Evolutionary conservation across 2,797 vertebrate genomes (phyloP).

Genomic region (Amazona ochrocephala): DNA sequence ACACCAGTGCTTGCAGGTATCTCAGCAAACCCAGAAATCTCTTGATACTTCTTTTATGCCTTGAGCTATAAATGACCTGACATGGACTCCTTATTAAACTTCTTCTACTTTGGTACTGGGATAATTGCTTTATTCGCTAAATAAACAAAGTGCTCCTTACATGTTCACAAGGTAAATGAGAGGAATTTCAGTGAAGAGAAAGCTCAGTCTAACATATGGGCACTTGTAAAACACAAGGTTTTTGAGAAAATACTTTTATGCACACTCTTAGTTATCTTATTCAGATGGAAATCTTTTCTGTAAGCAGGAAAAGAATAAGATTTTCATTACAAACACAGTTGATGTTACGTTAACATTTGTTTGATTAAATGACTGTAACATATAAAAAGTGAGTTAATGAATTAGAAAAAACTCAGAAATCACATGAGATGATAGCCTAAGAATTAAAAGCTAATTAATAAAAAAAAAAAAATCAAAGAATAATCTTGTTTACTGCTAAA

Average conservation of each 20-base stretch:
- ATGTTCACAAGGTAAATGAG: neutral
- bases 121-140: neutral
- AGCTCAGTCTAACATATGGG: neutral
- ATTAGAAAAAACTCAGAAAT: neutral
- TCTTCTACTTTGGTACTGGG: neutral
- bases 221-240: neutral
- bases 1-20: neutral
- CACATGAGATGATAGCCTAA: neutral
- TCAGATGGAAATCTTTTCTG: neutral
- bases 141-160: neutral
- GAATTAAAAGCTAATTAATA: neutral
- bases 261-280: neutral
- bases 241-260: neutral
- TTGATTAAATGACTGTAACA: neutral
- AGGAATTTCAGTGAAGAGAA: neutral
- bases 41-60: neutral
- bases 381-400: neutral
- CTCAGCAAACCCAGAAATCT: neutral
- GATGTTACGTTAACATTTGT: neutral
- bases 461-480: neutral
- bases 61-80: neutral
- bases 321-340: neutral
- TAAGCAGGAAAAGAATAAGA: neutral
- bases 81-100: neutral
- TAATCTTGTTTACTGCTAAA: neutral